These are phyloP conservation scores for Aphaenogaster floridana DNA, from an alignment of 1,140 invertebrate species.

Conservation along the genomic window DNA sequence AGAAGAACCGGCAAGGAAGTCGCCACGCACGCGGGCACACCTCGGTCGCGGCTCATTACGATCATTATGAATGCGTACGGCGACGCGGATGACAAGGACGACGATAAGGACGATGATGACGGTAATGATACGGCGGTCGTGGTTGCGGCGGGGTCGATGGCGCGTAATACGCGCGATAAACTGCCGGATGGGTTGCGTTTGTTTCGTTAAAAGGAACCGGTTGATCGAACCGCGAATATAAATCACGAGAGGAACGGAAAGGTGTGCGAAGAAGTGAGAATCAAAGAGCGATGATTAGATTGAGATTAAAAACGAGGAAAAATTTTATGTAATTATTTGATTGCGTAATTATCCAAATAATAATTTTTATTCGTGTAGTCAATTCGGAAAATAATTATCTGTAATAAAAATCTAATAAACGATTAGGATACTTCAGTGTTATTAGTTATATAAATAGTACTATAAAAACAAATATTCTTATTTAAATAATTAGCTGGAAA, in stretches of 20 bases:
- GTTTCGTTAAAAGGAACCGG: constrained; percentile 40
- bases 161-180: constrained; percentile 60
- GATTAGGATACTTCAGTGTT: background rate
- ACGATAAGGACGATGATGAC: constrained; percentile 60
- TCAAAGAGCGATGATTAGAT: background rate
- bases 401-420: background rate
- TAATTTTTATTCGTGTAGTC: background rate
- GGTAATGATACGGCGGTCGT: constrained; percentile 53
- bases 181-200: constrained; percentile 41
- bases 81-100: constrained; percentile 57
- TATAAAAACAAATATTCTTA: constrained; percentile 13
- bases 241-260: background rate
- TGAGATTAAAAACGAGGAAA: background rate
- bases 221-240: constrained; percentile 8
- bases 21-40: constrained; percentile 37
- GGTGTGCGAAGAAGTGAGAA: background rate
- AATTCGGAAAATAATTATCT: background rate
- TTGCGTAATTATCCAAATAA: background rate
- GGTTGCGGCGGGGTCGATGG: constrained; percentile 43
- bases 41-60: constrained; percentile 65
- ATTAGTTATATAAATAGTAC: background rate
- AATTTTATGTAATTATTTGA: background rate
- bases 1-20: constrained; percentile 11
- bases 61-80: constrained; percentile 56
- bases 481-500: background rate